Evolutionary conservation across 2,113 vertebrate species (phyloP).

Genomic region (Capreolus pygargus): DNA sequence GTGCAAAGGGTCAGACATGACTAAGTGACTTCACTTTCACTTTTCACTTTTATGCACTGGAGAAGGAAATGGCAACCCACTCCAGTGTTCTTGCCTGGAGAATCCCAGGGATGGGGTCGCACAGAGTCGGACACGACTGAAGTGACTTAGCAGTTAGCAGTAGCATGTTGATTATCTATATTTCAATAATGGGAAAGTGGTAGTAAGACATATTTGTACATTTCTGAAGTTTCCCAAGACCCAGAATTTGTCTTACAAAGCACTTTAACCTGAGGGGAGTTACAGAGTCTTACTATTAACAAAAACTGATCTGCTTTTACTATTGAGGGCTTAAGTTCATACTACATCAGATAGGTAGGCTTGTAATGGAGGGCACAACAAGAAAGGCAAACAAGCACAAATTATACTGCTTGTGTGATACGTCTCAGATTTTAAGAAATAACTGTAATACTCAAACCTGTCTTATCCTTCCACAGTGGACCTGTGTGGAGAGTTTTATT

Average conservation of each 20-base stretch:
- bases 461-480: neutral
- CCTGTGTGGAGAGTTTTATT: neutral
- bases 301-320: conserved; percentile 64
- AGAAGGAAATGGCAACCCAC: too few relatives aligned
- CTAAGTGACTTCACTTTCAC: too few relatives aligned
- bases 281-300: conserved; percentile 52
- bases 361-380: neutral
- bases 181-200: conserved; percentile 25
- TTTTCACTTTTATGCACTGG: too few relatives aligned
- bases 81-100: too few relatives aligned
- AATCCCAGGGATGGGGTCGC: too few relatives aligned
- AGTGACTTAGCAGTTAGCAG: too few relatives aligned
- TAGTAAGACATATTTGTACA: conserved; percentile 29
- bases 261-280: conserved; percentile 63
- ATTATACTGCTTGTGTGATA: neutral
- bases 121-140: too few relatives aligned
- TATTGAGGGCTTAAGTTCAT: neutral
- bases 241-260: conserved; percentile 61
- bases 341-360: neutral
- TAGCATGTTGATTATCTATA: neutral
- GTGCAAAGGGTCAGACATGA: too few relatives aligned
- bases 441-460: neutral
- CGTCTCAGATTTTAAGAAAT: neutral
- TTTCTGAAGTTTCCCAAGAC: conserved; percentile 26
- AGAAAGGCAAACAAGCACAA: neutral